Evolutionary conservation across 2,888 invertebrate genomes (phyloP).

Genomic region (Drosophila rubida): DNA sequence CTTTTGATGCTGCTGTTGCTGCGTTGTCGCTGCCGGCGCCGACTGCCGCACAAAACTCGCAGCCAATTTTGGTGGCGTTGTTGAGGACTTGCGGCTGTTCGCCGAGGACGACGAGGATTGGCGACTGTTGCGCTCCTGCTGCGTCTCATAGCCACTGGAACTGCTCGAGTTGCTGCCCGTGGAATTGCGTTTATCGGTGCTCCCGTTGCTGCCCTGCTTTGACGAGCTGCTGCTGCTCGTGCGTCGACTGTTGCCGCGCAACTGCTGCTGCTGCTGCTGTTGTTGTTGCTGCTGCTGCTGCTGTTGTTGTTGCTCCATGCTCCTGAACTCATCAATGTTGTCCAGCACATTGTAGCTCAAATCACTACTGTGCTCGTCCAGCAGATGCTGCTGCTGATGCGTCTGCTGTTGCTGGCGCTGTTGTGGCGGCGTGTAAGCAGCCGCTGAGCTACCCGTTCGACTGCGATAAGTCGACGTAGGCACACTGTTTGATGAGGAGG

Average conservation of each 20-base stretch:
- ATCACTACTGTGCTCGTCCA: slow-evolving; percentile 73
- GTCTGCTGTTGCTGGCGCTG: slow-evolving; percentile 48
- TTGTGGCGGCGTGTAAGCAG: slow-evolving; percentile 74
- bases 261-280: too few species aligned
- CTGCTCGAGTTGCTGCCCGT: slow-evolving; percentile 70
- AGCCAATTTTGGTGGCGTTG: slow-evolving; percentile 66
- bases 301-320: slow-evolving; percentile 51
- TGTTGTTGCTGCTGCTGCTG: slow-evolving; percentile 33
- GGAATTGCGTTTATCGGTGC: slow-evolving; percentile 72
- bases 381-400: slow-evolving; percentile 55
- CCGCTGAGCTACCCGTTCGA: slow-evolving; percentile 40
- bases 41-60: slow-evolving; percentile 63
- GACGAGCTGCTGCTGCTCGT: slow-evolving; percentile 52
- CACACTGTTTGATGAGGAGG: slow-evolving; percentile 4
- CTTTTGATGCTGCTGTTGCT: slow-evolving; percentile 33
- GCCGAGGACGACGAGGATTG: slow-evolving; percentile 30
- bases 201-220: slow-evolving; percentile 38
- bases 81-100: slow-evolving; percentile 59
- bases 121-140: slow-evolving; percentile 57
- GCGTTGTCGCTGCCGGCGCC: slow-evolving; percentile 31
- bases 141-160: slow-evolving; percentile 66
- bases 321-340: slow-evolving; percentile 82
- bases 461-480: slow-evolving; percentile 51
- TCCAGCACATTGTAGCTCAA: slow-evolving; percentile 83
- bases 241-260: slow-evolving; percentile 46